These are phyloP conservation scores for Morpho helenor DNA, from an alignment of 2,888 invertebrate genomes.

Conservation along the genomic window DNA sequence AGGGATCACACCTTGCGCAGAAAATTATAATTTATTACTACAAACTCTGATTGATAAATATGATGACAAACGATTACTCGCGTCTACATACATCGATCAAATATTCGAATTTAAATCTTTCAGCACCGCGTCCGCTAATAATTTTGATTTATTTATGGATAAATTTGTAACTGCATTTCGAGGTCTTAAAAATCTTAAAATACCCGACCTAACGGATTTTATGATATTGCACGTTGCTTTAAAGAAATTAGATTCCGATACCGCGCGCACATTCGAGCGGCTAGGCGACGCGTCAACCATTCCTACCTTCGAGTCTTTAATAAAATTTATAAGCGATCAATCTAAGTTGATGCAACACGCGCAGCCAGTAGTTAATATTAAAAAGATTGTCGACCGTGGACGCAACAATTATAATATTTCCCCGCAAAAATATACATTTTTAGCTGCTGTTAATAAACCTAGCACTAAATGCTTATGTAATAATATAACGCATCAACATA, in stretches of 20 bases:
- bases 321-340: too few species aligned
- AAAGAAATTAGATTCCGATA: constrained; percentile 21
- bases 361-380: background rate
- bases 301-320: too few species aligned
- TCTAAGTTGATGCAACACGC: too few species aligned
- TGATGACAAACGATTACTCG: constrained; percentile 19
- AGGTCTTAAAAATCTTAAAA: constrained; percentile 15
- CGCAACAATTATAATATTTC: background rate
- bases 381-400: background rate
- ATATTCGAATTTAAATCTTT: constrained; percentile 12
- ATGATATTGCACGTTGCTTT: constrained; percentile 18
- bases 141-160: too few species aligned
- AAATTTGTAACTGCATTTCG: constrained; percentile 1
- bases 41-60: constrained; percentile 21
- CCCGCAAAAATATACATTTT: background rate
- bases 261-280: constrained; percentile 14
- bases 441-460: background rate
- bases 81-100: constrained; percentile 18
- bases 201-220: constrained; percentile 18
- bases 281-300: too few species aligned
- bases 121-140: background rate
- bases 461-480: background rate
- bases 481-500: constrained; percentile 1
- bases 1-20: constrained; percentile 16
- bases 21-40: constrained; percentile 19